phyloP scores from a whole-genome alignment of 92 coral and sea anemone species.

The Zoanthus gigantus region DNA sequence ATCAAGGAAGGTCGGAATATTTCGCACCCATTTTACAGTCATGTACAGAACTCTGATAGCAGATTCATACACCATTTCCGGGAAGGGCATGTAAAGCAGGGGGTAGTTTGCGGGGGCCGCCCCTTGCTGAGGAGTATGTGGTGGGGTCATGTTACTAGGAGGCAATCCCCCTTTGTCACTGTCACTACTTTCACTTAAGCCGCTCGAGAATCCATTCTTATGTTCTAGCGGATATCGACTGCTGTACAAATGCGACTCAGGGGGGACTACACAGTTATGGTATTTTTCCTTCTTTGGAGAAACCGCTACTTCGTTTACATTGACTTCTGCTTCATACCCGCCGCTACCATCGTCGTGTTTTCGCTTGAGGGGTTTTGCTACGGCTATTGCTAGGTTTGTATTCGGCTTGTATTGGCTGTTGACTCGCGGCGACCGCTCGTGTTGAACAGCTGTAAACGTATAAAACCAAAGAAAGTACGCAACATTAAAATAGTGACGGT shows the following conservation, averaged over 20 bases:
- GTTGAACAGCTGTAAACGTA: conserved; percentile 85
- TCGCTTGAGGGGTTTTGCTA: conserved; percentile 79
- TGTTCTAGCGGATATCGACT: conserved; percentile 50
- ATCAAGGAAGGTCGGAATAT: conserved; percentile 95
- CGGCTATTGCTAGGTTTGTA: conserved; percentile 42
- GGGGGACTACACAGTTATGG: conserved; percentile 58
- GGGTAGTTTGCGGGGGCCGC: conserved; percentile 49
- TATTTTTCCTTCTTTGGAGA: conserved; percentile 76
- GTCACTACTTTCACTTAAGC: conserved; percentile 47
- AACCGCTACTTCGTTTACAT: conserved; percentile 52
- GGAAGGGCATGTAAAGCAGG: conserved; percentile 76
- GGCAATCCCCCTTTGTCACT: conserved; percentile 55
- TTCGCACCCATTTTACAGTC: conserved; percentile 99
- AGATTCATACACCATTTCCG: conserved; percentile 94
- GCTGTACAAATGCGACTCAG: conserved; percentile 57
- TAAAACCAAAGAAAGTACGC: not conserved
- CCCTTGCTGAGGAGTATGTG: conserved; percentile 81
- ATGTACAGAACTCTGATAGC: conserved; percentile 89
- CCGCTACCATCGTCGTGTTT: conserved; percentile 59
- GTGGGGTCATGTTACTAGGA: conserved; percentile 76
- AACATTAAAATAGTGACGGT: not conserved
- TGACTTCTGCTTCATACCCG: conserved; percentile 50
- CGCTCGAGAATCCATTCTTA: conserved; percentile 48
- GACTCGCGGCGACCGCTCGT: conserved; percentile 92
- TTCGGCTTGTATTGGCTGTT: conserved; percentile 71